Base-by-base conservation (phyloP, 2,113 vertebrate species). In the Albula goreensis region DNA sequence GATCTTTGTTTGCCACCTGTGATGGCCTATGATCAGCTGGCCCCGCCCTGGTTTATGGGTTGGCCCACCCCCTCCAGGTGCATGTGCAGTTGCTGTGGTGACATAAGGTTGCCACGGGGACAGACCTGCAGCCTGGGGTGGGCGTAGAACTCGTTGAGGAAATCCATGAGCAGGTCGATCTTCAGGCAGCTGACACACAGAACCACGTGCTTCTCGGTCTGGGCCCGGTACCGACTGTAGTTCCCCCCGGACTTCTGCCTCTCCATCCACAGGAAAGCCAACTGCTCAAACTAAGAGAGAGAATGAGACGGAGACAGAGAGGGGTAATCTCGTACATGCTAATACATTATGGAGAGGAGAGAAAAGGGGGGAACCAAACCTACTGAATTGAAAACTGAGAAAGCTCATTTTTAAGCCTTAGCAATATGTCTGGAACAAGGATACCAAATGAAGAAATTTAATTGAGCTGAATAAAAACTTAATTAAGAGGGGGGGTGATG, bases 231-330 rank as follows among this genome's bases (percentile, higher is more conserved):
- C 84, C 96, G 96, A 88, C 96, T 96, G 92, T 96, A 96, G 93
- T 96, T 96, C 82, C 96, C 96, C 1, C 96, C 96, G 0, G 96
- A 96, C 89, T 96, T 96, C 92, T 96, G 96, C 1, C 96, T 91
- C 93, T 96, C 96, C 96, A 96, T 96, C 95, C 95, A 96, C 92
- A 96, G 91, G 90, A 95, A 96, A 89, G 95, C 96, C 92, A 96
- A 92, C 95, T 96, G 95, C 92, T 96, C 95, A 78, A 96, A 96
- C 95, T 96, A 90, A 25, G 48, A 50, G 48, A 79, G 51, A 56
- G 78, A 25, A 8, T 25, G 41, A 1, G 78, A 50, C 53, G 50
- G 5, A 12, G 78, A n/a, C 12, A 15, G 48, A 50, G 78, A 79
- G 78, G 15, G 41, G 31, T 41, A 41, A 41, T 41, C 31, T 41